These are phyloP conservation scores for Meta bourneti DNA, from an alignment of 2,888 invertebrate species.

Conservation along the genomic window DNA sequence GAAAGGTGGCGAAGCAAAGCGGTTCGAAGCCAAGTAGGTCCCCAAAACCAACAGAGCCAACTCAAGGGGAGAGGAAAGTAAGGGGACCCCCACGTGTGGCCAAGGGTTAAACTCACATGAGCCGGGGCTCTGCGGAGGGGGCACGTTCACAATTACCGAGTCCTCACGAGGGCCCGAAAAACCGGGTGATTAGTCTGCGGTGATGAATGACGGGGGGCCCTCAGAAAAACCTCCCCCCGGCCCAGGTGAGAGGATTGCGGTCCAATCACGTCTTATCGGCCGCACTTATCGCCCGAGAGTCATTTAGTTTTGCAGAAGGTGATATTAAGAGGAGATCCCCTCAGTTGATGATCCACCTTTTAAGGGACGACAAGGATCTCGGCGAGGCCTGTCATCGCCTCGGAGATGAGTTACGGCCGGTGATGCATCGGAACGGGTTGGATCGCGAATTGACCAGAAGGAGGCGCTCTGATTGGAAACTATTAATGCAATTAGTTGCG, in stretches of 20 bases:
- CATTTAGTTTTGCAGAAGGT: conserved; percentile 46
- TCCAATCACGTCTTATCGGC: conserved; percentile 57
- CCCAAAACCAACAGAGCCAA: conserved; percentile 29
- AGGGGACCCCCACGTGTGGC: conserved; percentile 12
- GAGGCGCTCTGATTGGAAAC: too few species aligned
- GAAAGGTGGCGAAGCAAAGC: too few species aligned
- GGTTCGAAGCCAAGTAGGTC: background rate
- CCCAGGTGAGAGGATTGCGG: conserved; percentile 62
- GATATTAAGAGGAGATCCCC: conserved; percentile 22
- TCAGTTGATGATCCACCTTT: conserved; percentile 28
- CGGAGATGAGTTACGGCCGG: too few species aligned
- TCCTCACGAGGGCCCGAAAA: conserved; percentile 64
- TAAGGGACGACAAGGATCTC: conserved; percentile 43
- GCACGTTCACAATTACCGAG: conserved; percentile 71
- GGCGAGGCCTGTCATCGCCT: too few species aligned
- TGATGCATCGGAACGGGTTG: too few species aligned
- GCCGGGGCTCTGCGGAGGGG: conserved; percentile 23
- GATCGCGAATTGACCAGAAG: too few species aligned
- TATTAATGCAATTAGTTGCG: too few species aligned
- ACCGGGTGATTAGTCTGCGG: conserved; percentile 72
- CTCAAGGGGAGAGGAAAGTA: background rate
- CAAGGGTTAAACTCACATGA: conserved; percentile 74
- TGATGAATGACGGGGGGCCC: conserved; percentile 67
- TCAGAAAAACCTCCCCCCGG: too few species aligned
- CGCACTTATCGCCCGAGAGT: conserved; percentile 40